phyloP scores from a whole-genome alignment of 2,888 invertebrate species.

The Cosmia pyralina region DNA sequence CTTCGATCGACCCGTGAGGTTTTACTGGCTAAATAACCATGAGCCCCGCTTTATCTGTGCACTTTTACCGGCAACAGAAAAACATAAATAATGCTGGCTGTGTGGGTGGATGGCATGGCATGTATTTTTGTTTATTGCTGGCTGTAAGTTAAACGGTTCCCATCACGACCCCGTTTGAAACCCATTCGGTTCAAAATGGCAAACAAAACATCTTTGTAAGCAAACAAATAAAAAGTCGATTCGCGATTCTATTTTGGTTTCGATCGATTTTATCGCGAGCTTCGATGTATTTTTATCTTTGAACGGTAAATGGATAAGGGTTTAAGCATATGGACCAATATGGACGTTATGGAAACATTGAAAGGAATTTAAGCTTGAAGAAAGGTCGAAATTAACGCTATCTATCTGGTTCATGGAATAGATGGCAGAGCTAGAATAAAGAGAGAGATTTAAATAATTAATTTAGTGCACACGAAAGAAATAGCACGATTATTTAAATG shows the following conservation, averaged over 20 bases:
- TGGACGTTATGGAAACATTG: not conserved
- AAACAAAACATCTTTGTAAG: constrained; percentile 21
- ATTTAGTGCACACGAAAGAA: not conserved
- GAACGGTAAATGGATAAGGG: not conserved
- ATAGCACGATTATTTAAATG: not conserved
- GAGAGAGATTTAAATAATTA: too few species aligned
- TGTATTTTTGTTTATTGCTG: constrained; percentile 5
- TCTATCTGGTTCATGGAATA: not conserved
- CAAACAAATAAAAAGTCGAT: constrained; percentile 38
- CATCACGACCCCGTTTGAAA: constrained; percentile 16
- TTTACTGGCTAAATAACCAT: not conserved
- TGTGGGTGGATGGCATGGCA: not conserved
- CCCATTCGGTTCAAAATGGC: constrained; percentile 20
- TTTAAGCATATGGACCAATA: not conserved
- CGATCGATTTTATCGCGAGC: constrained; percentile 37
- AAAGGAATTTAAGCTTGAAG: not conserved
- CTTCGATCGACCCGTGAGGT: not conserved
- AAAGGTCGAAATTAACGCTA: not conserved
- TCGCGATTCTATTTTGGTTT: constrained; percentile 47
- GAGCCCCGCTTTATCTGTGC: not conserved
- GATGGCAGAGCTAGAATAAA: not conserved
- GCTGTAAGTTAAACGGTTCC: not conserved
- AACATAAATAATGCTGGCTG: not conserved
- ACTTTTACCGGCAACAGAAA: not conserved
- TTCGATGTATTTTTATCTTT: constrained; percentile 55